Percentiles rank a stretch among this genome's conserved stretches.
These are phyloP conservation scores for Rhopalosiphum nymphaeae DNA, from an alignment of 2,888 invertebrate species.

Conservation along the genomic window DNA sequence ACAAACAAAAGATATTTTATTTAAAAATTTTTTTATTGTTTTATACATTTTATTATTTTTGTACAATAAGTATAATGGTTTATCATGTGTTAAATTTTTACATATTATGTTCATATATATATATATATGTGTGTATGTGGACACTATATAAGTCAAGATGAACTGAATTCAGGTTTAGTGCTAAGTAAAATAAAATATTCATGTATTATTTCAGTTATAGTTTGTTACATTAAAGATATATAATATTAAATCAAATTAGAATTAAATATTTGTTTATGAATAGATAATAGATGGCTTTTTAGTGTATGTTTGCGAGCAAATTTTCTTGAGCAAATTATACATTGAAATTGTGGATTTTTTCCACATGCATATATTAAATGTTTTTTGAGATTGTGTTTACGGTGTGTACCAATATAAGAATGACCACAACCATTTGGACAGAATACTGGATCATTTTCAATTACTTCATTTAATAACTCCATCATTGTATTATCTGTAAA, in stretches of 20 bases:
- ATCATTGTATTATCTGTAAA: not conserved
- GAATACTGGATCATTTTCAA: constrained; percentile 28
- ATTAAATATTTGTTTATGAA: not conserved
- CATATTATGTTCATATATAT: too few relatives aligned
- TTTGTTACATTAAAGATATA: not conserved
- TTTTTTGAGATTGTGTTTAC: constrained; percentile 74
- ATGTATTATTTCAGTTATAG: not conserved
- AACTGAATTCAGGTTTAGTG: not conserved
- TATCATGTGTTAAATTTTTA: not conserved
- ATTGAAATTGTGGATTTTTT: constrained; percentile 73
- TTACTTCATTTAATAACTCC: not conserved
- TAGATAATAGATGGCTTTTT: not conserved
- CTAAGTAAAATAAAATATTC: not conserved
- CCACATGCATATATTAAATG: constrained; percentile 76
- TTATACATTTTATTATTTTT: not conserved
- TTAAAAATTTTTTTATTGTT: not conserved
- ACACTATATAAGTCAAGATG: not conserved
- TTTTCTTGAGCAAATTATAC: not conserved
- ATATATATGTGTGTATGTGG: too few relatives aligned
- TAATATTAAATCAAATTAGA: not conserved
- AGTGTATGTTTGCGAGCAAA: not conserved
- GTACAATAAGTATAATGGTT: not conserved
- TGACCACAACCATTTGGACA: constrained; percentile 59
- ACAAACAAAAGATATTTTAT: not conserved
- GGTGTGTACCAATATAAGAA: constrained; percentile 69